Evolutionary conservation across 2,888 invertebrate species (phyloP), one percentile per base, ranked within the genome.

Genomic region (Fragum whitleyi): DNA sequence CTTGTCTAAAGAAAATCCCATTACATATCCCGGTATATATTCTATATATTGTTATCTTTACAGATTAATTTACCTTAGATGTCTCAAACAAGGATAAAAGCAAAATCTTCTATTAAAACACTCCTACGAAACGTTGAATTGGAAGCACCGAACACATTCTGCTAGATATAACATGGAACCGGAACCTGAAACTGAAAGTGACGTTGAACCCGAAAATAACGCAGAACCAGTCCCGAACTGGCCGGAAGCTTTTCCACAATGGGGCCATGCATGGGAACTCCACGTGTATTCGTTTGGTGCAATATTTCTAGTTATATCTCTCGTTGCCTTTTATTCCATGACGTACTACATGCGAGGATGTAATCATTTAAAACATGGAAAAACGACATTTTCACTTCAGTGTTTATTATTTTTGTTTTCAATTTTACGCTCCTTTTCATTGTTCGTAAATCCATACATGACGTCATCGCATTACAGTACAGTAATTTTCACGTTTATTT

Each of bases 161-260:
- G n/a, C n/a, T n/a, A n/a, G n/a, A n/a, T n/a, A n/a, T n/a, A n/a
- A 36, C 32, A 47, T 47, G 57, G 57, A 32, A 62, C 11, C 61
- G 19, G 62, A 73, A 51, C 51, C 81, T 1, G 80, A 84, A 36
- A 59, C 53, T 0, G 80, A 69, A 47, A 65, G 36, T 2, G 80
- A 75, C 51, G 39, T 83, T 2, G 84, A 86, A 71, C 61, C 77
- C 0, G 87, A 85, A 77, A 19, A 68, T 29, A 65, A 39, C 16
- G 86, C 89, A 11, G 91, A 90, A 81, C 89, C 90, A 3, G 89
- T 83, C 61, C 91, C 91, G 0, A 78, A 90, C 26, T 91, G 91
- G 91, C 29, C 65, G 0, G 32, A 11, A 23, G 88, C 90, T 5
- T 87, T 84, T 29, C 51, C 71, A 0, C 75, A 82, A 39, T 90